Evolutionary conservation across 1,140 invertebrate genomes (phyloP).

Genomic region (Drosophila yakuba): DNA sequence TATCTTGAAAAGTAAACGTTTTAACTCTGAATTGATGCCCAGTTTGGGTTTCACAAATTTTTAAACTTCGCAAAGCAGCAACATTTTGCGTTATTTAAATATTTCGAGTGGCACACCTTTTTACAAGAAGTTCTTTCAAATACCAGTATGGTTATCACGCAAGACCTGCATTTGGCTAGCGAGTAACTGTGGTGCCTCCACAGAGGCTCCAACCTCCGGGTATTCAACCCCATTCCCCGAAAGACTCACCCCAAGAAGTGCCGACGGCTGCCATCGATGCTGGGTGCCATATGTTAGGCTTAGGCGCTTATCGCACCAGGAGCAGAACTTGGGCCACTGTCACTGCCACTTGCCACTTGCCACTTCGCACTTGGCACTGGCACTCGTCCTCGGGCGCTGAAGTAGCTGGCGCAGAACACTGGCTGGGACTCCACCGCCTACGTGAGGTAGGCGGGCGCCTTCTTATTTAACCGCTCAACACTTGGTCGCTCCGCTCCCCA

Average conservation of each 20-base stretch:
- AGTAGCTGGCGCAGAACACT: constrained; percentile 75
- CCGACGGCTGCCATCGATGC: constrained; percentile 60
- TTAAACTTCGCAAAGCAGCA: too few relatives aligned
- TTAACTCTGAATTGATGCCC: neutral
- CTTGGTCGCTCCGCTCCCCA: constrained; percentile 73
- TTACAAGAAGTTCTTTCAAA: neutral
- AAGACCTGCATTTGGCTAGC: constrained; percentile 5
- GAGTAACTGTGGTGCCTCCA: constrained; percentile 3
- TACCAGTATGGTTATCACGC: neutral
- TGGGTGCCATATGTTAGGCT: constrained; percentile 72
- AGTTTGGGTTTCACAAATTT: too few relatives aligned
- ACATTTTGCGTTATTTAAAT: neutral
- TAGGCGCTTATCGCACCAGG: constrained; percentile 47
- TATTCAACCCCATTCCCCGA: neutral
- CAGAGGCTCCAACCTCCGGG: neutral
- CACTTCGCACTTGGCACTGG: neutral
- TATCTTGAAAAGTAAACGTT: neutral
- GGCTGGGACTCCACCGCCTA: constrained; percentile 67
- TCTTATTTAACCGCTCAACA: constrained; percentile 84
- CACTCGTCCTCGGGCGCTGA: constrained; percentile 62
- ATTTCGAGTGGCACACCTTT: neutral
- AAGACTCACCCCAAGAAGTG: constrained; percentile 53
- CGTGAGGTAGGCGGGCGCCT: constrained; percentile 75
- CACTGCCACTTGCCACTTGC: too few relatives aligned
- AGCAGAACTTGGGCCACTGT: constrained; percentile 1